Percentiles rank a stretch among this genome's conserved stretches.
Conservation (phyloP, 2,113 vertebrate genomes). For the Tonatia bakeri region DNA sequence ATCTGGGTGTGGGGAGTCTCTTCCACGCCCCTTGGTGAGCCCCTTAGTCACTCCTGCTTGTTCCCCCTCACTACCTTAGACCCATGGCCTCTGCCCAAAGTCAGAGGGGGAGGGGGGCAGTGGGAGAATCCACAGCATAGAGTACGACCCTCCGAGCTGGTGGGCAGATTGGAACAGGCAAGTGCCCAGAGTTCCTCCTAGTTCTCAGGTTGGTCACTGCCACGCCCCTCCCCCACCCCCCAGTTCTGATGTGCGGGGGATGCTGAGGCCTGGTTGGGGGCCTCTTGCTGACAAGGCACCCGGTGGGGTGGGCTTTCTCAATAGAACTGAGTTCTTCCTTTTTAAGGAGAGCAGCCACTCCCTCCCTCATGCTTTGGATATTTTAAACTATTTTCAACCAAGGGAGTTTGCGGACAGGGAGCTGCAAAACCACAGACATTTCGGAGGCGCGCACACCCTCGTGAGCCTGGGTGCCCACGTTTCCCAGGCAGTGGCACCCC, state of each 20-base stretch:
- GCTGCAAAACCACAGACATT: conserved; percentile 40
- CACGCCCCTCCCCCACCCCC: background rate
- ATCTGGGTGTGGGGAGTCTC: background rate
- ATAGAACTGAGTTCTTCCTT: background rate
- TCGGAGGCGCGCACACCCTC: background rate
- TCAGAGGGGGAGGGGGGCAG: background rate
- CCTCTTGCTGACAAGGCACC: rapidly evolving
- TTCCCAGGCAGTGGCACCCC: background rate
- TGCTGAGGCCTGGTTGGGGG: rapidly evolving
- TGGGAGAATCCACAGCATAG: background rate
- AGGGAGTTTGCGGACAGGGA: conserved; percentile 37
- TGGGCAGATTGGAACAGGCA: rapidly evolving
- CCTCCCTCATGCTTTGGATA: conserved; percentile 60
- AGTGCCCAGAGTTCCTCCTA: background rate
- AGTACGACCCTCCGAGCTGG: no score
- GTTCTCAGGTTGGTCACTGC: background rate
- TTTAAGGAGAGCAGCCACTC: conserved; percentile 4
- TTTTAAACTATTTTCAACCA: conserved; percentile 46
- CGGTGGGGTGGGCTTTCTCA: background rate
- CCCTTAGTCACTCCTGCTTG: rapidly evolving
- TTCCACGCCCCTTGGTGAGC: background rate
- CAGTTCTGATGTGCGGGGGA: no score
- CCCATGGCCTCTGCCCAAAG: background rate
- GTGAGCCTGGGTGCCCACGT: rapidly evolving
- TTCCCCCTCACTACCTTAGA: background rate